phyloP scores from a whole-genome alignment of 2,888 invertebrate species.

The Monoplex corrugatus region DNA sequence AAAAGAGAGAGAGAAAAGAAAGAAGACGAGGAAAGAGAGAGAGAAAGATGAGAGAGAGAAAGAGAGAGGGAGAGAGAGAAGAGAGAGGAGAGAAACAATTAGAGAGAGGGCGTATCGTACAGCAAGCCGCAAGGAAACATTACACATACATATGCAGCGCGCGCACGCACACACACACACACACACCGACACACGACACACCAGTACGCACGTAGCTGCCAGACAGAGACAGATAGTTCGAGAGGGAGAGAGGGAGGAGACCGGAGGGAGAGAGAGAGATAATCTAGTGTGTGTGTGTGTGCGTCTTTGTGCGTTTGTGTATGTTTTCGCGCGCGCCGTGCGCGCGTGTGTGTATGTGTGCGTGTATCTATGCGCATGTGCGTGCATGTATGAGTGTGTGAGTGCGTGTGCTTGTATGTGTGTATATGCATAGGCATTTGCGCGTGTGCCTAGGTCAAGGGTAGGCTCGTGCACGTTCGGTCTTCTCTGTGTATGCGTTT shows the following conservation, averaged over 20 bases:
- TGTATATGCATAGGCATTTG: not conserved
- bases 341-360: not conserved
- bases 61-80: not conserved
- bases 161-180: no score
- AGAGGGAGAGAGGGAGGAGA: no score
- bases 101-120: not conserved
- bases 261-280: constrained; percentile 10
- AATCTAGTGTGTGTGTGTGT: not conserved
- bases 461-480: no score
- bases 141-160: no score
- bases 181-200: no score
- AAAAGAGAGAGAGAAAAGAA: not conserved
- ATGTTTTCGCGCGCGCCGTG: not conserved
- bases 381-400: not conserved
- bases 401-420: constrained; percentile 11
- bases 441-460: not conserved
- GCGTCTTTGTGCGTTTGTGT: constrained; percentile 5
- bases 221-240: not conserved
- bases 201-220: no score
- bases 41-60: not conserved
- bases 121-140: not conserved
- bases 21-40: not conserved
- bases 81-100: not conserved
- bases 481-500: no score
- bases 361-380: no score